Evolutionary conservation across 2,797 vertebrate genomes (phyloP), one percentile per base, ranked within the genome.

Genomic region (Pseudocheirus occidentalis): DNA sequence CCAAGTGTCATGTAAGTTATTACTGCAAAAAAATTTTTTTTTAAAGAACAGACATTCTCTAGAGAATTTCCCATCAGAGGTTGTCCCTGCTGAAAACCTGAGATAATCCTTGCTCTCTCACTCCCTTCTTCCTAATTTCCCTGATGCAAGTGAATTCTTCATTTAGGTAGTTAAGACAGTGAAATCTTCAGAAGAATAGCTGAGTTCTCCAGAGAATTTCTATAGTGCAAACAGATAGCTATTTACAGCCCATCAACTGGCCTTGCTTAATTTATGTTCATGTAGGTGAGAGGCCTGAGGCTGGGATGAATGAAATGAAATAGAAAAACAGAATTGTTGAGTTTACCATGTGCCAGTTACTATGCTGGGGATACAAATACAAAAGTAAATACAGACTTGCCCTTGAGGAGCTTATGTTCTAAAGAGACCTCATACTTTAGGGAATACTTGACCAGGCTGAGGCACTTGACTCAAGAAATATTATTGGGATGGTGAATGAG

Each of bases 21-120:
- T 93, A 92, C 58, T 62, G 59, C 40, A 62, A 92, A 90, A 91
- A 91, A 5, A 54, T 81, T 56, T 62, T 59, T 59, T 28, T 57
- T 62, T n/a, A n/a, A 50, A 55, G 81, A 50, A 58, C 7, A 92
- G 46, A 87, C 56, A 87, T 73, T 96, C 93, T 91, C 16, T 12
- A 90, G 92, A 95, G 14, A 91, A 40, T 91, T 58, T 94, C 14
- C 90, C 50, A 52, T 93, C 27, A 66, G 93, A 96, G 94, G 4
- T 5, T 28, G 90, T 4, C 46, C 24, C 12, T 90, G 6, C 87
- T 73, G 53, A 95, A 94, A 93, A 90, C 91, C 29, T n/a, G 91
- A 57, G 24, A 16, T 96, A 5, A 31, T 18, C 54, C 92, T 40
- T 58, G 54, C 90, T 54, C 55, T 18, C 3, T 58, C 92, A 31